phyloP scores from a whole-genome alignment of 2,888 invertebrate species.

The Atherix ibis region DNA sequence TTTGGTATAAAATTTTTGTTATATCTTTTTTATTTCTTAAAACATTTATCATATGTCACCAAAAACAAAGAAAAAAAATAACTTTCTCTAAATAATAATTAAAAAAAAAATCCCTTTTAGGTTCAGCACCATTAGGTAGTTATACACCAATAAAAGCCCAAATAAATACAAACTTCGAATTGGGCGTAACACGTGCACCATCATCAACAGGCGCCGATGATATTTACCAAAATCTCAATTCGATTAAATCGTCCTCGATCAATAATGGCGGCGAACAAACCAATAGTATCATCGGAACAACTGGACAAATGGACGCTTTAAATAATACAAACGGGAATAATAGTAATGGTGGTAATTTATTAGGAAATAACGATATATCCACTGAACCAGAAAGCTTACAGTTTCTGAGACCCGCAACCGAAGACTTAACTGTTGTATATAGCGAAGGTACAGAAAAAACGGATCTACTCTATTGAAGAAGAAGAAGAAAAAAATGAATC shows the following conservation, averaged over 20 bases:
- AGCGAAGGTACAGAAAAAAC: conserved; percentile 32
- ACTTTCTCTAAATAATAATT: too few species aligned
- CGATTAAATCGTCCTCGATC: background rate
- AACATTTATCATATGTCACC: too few species aligned
- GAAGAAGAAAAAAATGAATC: background rate
- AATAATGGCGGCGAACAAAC: conserved; percentile 8
- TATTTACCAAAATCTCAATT: background rate
- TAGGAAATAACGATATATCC: too few species aligned
- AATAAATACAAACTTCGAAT: conserved; percentile 50
- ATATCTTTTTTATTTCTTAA: too few species aligned
- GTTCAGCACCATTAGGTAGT: conserved; percentile 55
- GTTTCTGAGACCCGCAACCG: conserved; percentile 25
- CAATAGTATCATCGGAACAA: conserved; percentile 6
- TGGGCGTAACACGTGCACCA: conserved; percentile 56
- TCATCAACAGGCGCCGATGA: conserved; percentile 14
- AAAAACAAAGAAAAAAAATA: too few species aligned
- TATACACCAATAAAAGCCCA: conserved; percentile 70
- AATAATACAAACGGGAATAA: conserved; percentile 5
- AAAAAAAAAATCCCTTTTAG: too few species aligned
- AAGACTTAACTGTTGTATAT: conserved; percentile 29
- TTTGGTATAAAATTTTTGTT: too few species aligned
- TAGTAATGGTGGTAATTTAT: background rate
- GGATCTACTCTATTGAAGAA: conserved; percentile 27
- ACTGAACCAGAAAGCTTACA: conserved; percentile 19
- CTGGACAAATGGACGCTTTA: conserved; percentile 4